Percentiles rank a stretch among this genome's conserved stretches.
Conservation (phyloP, 2,888 invertebrate genomes). For the Thecocarcelia acutangulata region DNA sequence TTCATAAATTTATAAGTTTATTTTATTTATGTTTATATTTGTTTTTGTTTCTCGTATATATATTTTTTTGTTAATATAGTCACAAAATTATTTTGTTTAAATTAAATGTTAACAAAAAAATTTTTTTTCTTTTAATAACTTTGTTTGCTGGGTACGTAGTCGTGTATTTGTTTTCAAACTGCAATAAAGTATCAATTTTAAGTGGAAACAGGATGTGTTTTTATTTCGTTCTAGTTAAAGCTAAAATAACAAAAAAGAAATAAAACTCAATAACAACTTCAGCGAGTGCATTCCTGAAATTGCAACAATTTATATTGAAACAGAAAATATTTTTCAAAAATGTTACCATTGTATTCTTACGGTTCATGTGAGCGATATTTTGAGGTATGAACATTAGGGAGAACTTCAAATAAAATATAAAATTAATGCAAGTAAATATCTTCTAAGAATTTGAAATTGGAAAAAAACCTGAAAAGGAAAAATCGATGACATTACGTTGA, state of each 20-base stretch:
- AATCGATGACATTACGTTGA: too few species aligned
- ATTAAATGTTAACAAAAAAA: too few species aligned
- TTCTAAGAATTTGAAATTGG: too few species aligned
- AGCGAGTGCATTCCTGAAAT: conserved; percentile 5
- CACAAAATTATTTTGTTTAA: too few species aligned
- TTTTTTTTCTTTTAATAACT: neutral
- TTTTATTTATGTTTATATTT: too few species aligned
- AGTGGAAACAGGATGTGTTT: conserved; percentile 46
- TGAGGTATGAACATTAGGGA: too few species aligned
- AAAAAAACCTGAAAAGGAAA: neutral
- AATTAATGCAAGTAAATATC: too few species aligned
- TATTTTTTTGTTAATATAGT: too few species aligned
- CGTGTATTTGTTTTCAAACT: neutral
- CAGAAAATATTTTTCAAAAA: conserved; percentile 17
- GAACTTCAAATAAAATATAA: too few species aligned
- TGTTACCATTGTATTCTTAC: conserved; percentile 16
- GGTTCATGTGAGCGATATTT: neutral
- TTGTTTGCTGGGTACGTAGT: neutral
- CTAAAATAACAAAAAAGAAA: neutral
- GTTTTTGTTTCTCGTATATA: too few species aligned
- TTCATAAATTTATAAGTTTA: too few species aligned
- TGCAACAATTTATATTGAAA: conserved; percentile 29
- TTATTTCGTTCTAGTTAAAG: conserved; percentile 32
- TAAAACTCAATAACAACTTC: neutral
- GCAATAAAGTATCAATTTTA: conserved; percentile 47